Evolutionary conservation across 2,113 vertebrate species (phyloP), one percentile per base, ranked within the genome.

Genomic region (Lophius piscatorius): DNA sequence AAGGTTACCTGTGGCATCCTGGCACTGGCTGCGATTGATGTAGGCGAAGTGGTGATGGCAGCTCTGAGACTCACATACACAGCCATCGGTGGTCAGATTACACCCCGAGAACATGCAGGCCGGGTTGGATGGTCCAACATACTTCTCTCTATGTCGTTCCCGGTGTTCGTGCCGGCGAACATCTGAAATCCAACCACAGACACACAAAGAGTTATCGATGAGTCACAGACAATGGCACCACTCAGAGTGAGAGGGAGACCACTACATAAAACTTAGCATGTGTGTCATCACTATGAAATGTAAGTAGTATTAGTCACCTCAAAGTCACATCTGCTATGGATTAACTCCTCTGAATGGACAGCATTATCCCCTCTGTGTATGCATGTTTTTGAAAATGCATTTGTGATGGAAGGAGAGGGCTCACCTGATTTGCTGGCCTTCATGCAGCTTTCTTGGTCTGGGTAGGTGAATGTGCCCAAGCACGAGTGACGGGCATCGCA

Each of bases 1-100:
- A 66, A 66, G 68, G 56, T 76, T 92, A 93, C 92, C 91, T 92
- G 90, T 81, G 20, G 89, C 91, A 74, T 84, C 85, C 61, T 91
- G 90, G 84, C 92, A 93, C 80, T 91, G 90, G 80, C 88, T 91
- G 77, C 70, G 90, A 88, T 91, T 90, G 82, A 80, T 68, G 70
- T 91, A 92, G 73, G 85, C 76, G 52, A 92, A 93, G 81, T 90
- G 87, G 65, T 80, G 83, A 51, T 78, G 79, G 88, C 92, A 93
- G 88, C 90, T 91, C 70, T 89, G 89, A 61, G 90, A 88, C 57
- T 91, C 84, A 17, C 90, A 93, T 76, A 89, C 69, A 16, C 92
- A 93, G 41, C 91, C 90, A 18, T 83, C 74, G 0, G 83, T 6
- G 39, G 91, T 92, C 86, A 93, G 86, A 84, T 92, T 93, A 85